Evolutionary conservation across 2,888 invertebrate species (phyloP), one percentile per base, ranked within the genome.

Genomic region (Lycaena phlaeas): DNA sequence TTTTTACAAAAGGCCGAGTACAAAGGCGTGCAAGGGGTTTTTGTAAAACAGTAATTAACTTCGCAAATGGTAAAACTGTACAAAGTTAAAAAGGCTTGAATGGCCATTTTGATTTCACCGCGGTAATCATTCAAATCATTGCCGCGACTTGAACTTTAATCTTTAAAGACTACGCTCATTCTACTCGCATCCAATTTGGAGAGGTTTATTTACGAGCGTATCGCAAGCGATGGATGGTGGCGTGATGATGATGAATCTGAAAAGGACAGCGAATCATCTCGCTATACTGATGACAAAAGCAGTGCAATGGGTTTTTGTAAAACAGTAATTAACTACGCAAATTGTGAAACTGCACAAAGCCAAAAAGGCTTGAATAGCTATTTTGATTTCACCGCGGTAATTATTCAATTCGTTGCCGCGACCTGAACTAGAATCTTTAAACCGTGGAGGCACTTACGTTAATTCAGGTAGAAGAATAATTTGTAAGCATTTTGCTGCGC

Each of bases 381-480:
- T 22, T 34, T 18, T 14, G 34, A 34, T 34, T 34, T 11, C 17
- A 5, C 17, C 3, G 5, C 34, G 11, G 18, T 18, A 34, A 34
- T 34, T 34, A 34, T 34, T 34, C 34, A 12, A 34, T 34, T 34
- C 12, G 12, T 12, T 34, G 22, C 34, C 9, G 12, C 7, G 34
- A 34, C 34, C 22, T 34, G 18, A 34, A 22, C 22, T 34, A 22
- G 34, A 18, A 34, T 22, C 34, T 34, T 12, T 45, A 41, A 38
- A 43, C 41, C 18, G 29, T 26, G 38, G 38, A 39, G 43, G 42
- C 38, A 26, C 34, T 34, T 34, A 39, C 38, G 38, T 40, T 48
- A 45, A 43, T 48, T 40, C 43, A 45, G 43, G 49, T 49, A 43
- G 45, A 47, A 49, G 40, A 41, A 47, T 47, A 44, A 47, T 47